Base-by-base conservation (phyloP, 2,113 vertebrate species). In the Romanogobio albipinnatus region DNA sequence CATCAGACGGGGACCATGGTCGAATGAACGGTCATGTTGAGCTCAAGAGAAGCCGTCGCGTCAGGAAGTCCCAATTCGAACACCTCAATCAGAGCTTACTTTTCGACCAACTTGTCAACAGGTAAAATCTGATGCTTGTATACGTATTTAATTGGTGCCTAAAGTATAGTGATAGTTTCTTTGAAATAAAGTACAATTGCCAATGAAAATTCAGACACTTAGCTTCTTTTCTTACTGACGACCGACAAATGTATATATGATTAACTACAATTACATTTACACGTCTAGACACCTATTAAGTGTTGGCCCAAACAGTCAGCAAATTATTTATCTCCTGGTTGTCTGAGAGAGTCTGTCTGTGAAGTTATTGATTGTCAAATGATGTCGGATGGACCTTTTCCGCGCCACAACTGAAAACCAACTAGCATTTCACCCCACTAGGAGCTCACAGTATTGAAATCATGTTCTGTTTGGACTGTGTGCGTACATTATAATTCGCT, bases 31-130 rank as follows among this genome's bases (percentile, higher is more conserved):
- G 97, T 89, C 96, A 97, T 81, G 96, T 97, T 92, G 97, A 97
- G 94, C 95, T 97, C 91, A 97, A 98, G 94, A 97, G 97, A 94
- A 98, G 97, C 92, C 97, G 96, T 91, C 94, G 96, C 84, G 96
- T 96, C 89, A 97, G 94, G 92, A 99, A 98, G 95, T 99, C 97
- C 94, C 96, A 96, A 91, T 99, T 99, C 91, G 96, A 98, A 93
- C 98, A 97, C 85, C 96, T 99, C 92, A 99, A 99, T 93, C 98
- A 99, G 92, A 99, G 97, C 94, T 95, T 98, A 91, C 95, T 99
- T 89, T 99, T 99, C 92, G 98, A 99, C 94, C 98, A 98, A 90
- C 96, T 99, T 89, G 98, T 99, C 90, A 99, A 99, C 95, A 99
- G 98, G 97, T 98, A 88, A 82, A 8, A 1, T 45, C 76, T 15